These are phyloP conservation scores for Melanotaenia trifasciata DNA, from an alignment of 2,797 vertebrate genomes.

Conservation along the genomic window DNA sequence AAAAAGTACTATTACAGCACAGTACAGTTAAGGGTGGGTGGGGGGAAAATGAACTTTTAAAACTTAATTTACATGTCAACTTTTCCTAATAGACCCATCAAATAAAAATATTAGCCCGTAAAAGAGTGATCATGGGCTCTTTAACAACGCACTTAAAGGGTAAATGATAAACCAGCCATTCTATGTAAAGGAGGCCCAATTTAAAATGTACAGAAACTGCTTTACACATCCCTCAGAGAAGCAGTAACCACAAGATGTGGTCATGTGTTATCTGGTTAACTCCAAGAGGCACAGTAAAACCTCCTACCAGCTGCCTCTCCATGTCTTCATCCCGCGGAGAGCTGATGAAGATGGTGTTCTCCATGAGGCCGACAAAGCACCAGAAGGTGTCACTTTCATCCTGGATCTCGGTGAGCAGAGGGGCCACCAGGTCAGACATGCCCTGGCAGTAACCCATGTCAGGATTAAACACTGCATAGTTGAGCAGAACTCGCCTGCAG, in stretches of 20 bases:
- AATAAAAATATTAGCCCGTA: neutral
- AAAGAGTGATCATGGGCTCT: neutral
- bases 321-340: slow-evolving; percentile 97
- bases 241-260: neutral
- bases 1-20: neutral
- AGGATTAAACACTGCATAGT: slow-evolving; percentile 95
- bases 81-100: neutral
- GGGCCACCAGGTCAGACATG: slow-evolving; percentile 99
- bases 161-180: neutral
- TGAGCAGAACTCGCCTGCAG: slow-evolving; percentile 92
- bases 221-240: neutral
- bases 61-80: neutral
- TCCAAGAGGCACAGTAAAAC: slow-evolving; percentile 4
- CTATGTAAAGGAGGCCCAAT: neutral
- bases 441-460: slow-evolving; percentile 96
- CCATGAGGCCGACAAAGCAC: slow-evolving; percentile 99
- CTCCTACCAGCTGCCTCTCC: slow-evolving; percentile 94
- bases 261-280: neutral
- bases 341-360: slow-evolving; percentile 98
- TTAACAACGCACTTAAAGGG: neutral
- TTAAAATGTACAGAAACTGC: neutral
- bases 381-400: slow-evolving; percentile 99
- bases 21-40: neutral
- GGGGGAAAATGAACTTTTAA: neutral
- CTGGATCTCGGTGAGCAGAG: slow-evolving; percentile 93